These are phyloP conservation scores for Carpatolechia fugitivella DNA, from an alignment of 2,888 invertebrate species.

Conservation along the genomic window DNA sequence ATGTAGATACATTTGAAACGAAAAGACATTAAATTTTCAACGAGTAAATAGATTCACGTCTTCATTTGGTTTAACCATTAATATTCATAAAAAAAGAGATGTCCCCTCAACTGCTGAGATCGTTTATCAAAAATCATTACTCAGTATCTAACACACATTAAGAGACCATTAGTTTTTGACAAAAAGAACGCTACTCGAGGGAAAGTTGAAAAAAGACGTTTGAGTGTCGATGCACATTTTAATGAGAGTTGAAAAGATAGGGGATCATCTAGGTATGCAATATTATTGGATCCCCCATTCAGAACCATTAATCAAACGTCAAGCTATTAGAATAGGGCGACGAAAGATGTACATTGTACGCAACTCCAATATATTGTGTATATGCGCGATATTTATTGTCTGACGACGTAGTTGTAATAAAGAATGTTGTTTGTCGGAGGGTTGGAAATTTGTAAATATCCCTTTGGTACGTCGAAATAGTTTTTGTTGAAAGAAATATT, in stretches of 20 bases:
- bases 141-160: constrained; percentile 33
- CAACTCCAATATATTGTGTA: constrained; percentile 58
- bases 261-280: constrained; percentile 32
- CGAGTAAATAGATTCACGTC: constrained; percentile 22
- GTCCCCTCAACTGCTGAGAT: constrained; percentile 20
- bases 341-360: constrained; percentile 49
- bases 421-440: constrained; percentile 37
- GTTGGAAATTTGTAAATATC: constrained; percentile 36
- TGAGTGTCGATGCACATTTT: constrained; percentile 37
- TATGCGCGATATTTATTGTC: constrained; percentile 54
- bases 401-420: constrained; percentile 41
- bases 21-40: constrained; percentile 22
- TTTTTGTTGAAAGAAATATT: constrained; percentile 10
- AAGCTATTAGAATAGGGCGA: constrained; percentile 72
- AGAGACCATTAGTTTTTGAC: constrained; percentile 34
- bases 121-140: constrained; percentile 31
- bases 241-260: constrained; percentile 38
- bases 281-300: constrained; percentile 49
- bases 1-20: constrained; percentile 23
- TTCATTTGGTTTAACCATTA: constrained; percentile 29
- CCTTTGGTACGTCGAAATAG: constrained; percentile 32
- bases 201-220: constrained; percentile 31
- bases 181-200: constrained; percentile 24
- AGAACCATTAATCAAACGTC: constrained; percentile 70
- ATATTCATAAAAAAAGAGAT: constrained; percentile 33